Evolutionary conservation across 2,888 invertebrate genomes (phyloP), one percentile per base, ranked within the genome.

Genomic region (Lochmaea crataegi): DNA sequence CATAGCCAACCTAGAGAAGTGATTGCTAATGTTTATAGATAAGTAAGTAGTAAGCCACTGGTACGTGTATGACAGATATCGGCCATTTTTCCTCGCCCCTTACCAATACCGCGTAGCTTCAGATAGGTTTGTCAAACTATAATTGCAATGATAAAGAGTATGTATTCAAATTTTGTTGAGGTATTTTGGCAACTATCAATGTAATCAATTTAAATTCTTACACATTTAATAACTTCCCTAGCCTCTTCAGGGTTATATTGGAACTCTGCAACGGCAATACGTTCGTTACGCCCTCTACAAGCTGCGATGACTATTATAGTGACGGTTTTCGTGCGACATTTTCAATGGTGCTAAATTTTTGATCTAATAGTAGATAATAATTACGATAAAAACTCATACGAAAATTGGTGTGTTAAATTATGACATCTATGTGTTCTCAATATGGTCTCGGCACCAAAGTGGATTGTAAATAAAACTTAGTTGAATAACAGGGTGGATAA

Each of bases 291-390:
- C 77, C 80, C 79, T 78, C 84, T 86, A 78, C 85, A 83, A 83
- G 85, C 84, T 82, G 82, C 85, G 82, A 83, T 84, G 83, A 82
- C 83, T 79, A 77, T 84, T 78, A 66, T 84, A 79, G 80, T 84
- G 79, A 68, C 58, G 68, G 81, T 82, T 72, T 79, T 81, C 82
- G 82, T 80, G 79, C 80, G 80, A 77, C 72, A 77, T 71, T 80
- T 77, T 77, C 76, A 76, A 73, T 77, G 78, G 81, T 81, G 79
- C 76, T 80, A 77, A 78, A 77, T 76, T 76, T 72, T 51, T 42
- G 63, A 53, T 63, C 42, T 51, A 63, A 61, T 68, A 61, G 68
- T 61, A 61, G 7, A 63, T 75, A 72, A 65, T 65, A 68, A 53
- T 56, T 60, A 32, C 26, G 51, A 58, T 48, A 68, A 51, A 63